These are phyloP conservation scores for Drosophila mimetica DNA, from an alignment of 2,888 invertebrate genomes.

Conservation along the genomic window DNA sequence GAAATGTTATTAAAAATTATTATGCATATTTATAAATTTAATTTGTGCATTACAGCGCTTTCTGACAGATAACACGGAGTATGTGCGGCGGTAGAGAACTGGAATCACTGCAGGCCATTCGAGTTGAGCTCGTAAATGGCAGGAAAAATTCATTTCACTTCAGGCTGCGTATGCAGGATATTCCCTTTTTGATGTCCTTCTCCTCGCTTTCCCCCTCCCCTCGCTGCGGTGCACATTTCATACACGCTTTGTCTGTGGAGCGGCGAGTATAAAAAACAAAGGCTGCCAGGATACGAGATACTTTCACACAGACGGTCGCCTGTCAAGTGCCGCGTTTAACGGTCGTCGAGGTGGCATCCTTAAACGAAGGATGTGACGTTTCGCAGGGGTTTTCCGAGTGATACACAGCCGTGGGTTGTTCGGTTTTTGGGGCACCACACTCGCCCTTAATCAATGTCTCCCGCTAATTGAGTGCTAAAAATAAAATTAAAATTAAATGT, in stretches of 20 bases:
- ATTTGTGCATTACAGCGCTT: constrained; percentile 63
- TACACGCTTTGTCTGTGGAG: constrained; percentile 46
- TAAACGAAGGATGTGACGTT: constrained; percentile 22
- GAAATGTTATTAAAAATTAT: constrained; percentile 61
- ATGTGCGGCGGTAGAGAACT: constrained; percentile 13
- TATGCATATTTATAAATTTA: constrained; percentile 72
- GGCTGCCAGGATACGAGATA: constrained; percentile 29
- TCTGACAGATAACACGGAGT: constrained; percentile 40
- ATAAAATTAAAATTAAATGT: constrained; percentile 31
- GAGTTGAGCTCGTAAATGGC: constrained; percentile 43
- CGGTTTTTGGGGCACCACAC: background rate
- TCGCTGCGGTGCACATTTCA: constrained; percentile 31
- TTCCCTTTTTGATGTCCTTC: constrained; percentile 38
- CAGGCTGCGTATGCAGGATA: constrained; percentile 43
- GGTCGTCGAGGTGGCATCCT: constrained; percentile 24
- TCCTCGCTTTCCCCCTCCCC: background rate
- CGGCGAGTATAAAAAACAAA: constrained; percentile 40
- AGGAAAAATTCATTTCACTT: constrained; percentile 39
- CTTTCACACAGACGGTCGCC: constrained; percentile 36
- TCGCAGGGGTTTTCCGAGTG: constrained; percentile 4
- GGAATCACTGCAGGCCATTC: constrained; percentile 67
- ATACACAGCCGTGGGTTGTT: background rate
- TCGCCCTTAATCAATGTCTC: constrained; percentile 34
- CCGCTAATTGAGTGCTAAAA: constrained; percentile 62
- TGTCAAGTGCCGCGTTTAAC: constrained; percentile 42